phyloP scores from a whole-genome alignment of 2,888 invertebrate genomes.

The Tipula lateralis region DNA sequence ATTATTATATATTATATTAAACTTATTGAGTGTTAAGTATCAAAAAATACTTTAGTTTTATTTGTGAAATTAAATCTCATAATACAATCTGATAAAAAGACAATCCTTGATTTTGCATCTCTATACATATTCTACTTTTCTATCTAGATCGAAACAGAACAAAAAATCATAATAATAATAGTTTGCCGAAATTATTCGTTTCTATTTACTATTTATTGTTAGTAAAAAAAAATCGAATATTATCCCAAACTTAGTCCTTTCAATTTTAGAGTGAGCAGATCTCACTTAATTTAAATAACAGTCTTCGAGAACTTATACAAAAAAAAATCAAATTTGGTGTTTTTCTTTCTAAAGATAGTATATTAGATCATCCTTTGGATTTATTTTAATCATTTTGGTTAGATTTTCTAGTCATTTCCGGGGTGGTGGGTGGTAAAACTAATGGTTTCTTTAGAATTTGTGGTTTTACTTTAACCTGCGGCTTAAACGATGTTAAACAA shows the following conservation, averaged over 20 bases:
- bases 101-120: background rate
- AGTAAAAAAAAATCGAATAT: background rate
- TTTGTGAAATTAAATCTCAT: constrained; percentile 20
- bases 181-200: background rate
- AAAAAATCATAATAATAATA: background rate
- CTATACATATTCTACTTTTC: background rate
- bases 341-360: background rate
- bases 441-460: constrained; percentile 67
- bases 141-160: background rate
- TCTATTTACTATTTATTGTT: background rate
- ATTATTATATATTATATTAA: no score
- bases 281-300: background rate
- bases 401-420: constrained; percentile 34
- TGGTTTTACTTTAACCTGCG: constrained; percentile 75
- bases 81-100: background rate
- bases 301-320: constrained; percentile 19
- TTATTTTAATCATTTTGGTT: background rate
- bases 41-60: background rate
- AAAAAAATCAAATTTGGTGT: constrained; percentile 4
- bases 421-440: constrained; percentile 36
- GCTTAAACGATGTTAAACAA: constrained; percentile 52
- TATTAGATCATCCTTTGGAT: background rate
- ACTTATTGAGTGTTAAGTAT: background rate
- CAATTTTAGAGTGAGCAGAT: background rate
- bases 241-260: background rate